A percentile compares a stretch with the other conserved stretches of the same genome.
Evolutionary conservation across 1,140 invertebrate species (phyloP).

Genomic region (Diplogasteroides magnus): DNA sequence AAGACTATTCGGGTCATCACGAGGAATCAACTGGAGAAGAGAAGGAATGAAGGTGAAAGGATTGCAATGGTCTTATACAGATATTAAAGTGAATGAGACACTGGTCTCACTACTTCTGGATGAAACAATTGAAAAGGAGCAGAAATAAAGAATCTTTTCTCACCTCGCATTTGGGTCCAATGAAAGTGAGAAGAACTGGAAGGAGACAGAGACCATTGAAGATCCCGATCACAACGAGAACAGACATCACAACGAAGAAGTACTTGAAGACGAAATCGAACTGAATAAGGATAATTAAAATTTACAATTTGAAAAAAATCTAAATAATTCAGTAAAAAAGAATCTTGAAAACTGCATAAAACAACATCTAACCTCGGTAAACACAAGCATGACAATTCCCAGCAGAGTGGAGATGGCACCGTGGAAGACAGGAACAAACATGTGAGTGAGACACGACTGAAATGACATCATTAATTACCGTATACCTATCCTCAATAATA

Average conservation of each 20-base stretch:
- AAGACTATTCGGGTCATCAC: slow-evolving; percentile 7
- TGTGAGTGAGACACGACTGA: slow-evolving; percentile 73
- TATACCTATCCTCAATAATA: background rate
- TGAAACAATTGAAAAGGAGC: too few species aligned
- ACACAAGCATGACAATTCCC: slow-evolving; percentile 74
- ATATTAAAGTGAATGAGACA: too few species aligned
- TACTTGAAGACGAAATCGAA: slow-evolving; percentile 91
- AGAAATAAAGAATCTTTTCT: background rate
- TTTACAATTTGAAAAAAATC: too few species aligned
- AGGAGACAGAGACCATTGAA: slow-evolving; percentile 84
- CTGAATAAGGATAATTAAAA: background rate
- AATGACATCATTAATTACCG: background rate
- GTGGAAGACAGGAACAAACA: slow-evolving; percentile 73
- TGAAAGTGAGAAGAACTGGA: slow-evolving; percentile 77
- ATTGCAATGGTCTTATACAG: too few species aligned
- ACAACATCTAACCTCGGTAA: slow-evolving; percentile 66
- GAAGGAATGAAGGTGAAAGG: too few species aligned
- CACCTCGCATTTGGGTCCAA: slow-evolving; percentile 80
- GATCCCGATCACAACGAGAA: slow-evolving; percentile 75
- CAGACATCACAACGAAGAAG: slow-evolving; percentile 77
- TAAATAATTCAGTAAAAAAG: too few species aligned
- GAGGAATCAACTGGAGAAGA: background rate
- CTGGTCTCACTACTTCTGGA: too few species aligned
- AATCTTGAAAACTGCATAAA: too few species aligned
- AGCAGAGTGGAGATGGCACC: slow-evolving; percentile 76